Evolutionary conservation across 2,113 vertebrate genomes (phyloP), one percentile per base, ranked within the genome.

Genomic region (Dicrurus megarhynchus): DNA sequence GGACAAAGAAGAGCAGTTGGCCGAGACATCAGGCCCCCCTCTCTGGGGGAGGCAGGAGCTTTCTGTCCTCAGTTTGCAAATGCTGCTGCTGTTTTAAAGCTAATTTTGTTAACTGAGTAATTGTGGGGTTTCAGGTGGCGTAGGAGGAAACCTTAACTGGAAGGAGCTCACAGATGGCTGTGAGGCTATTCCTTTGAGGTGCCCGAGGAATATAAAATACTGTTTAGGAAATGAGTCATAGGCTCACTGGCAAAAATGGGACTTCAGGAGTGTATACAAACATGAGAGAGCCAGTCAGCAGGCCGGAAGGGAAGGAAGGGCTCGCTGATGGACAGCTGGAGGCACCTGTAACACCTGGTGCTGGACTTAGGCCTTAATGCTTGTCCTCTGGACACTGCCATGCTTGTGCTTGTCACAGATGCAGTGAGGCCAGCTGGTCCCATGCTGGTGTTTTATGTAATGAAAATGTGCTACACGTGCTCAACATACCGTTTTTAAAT

Each of bases 41-140:
- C 13, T 17, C 13, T 4, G 0, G 5, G 16, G 4, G 4, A 17
- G 6, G 4, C 27, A 33, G 46, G 70, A 42, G 22, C n/a, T 79
- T 86, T 78, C 60, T 56, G 27, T 33, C 22, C 14, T 65, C 27
- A 47, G 33, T 8, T 26, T 70, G 13, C 50, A 56, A 61, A 28
- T 32, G 4, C 41, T 83, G 49, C 1, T 2, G n/a, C 28, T 80
- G 26, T 28, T 68, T 22, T 9, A 1, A 18, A 42, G 17, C 20
- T 63, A 3, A 10, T 63, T 63, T 68, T 30, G 20, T 75, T 78
- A 75, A 44, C 30, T 56, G 35, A 42, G 28, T 59, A n/a, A 15
- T 20, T 44, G 39, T 4, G 6, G 15, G 19, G 17, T 50, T 73
- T 69, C 2, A 5, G 35, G 39, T 4, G 2, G 20, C 11, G 30